phyloP scores from a whole-genome alignment of 2,888 invertebrate species.

The Rhimphoctona megacephalus region DNA sequence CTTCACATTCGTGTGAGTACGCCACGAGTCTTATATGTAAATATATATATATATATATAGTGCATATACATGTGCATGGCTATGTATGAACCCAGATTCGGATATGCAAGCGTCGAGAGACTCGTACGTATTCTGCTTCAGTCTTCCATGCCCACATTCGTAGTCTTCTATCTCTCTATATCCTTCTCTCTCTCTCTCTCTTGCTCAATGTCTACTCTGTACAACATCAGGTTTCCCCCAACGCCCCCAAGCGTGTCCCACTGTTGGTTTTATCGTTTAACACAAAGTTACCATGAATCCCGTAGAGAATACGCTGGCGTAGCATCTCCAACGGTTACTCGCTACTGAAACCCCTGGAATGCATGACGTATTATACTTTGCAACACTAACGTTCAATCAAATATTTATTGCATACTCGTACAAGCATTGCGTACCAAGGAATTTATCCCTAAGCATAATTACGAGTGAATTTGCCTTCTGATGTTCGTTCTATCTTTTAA shows the following conservation, averaged over 20 bases:
- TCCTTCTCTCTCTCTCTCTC: conserved; percentile 45
- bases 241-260: conserved; percentile 68
- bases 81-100: conserved; percentile 27
- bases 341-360: conserved; percentile 11
- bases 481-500: neutral
- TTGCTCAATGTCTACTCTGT: conserved; percentile 50
- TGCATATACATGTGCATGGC: neutral
- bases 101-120: conserved; percentile 53
- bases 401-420: conserved; percentile 48
- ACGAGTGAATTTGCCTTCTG: neutral
- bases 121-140: conserved; percentile 39
- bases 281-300: conserved; percentile 79
- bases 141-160: conserved; percentile 47
- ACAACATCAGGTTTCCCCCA: conserved; percentile 60
- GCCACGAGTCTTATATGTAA: conserved; percentile 40
- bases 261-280: conserved; percentile 81
- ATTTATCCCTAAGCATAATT: neutral
- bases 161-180: conserved; percentile 41
- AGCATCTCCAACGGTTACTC: conserved; percentile 46
- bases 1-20: conserved; percentile 69
- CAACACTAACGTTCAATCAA: conserved; percentile 51
- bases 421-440: neutral
- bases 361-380: conserved; percentile 18
- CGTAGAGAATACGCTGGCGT: conserved; percentile 68
- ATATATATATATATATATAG: neutral